A percentile compares a stretch with the other conserved stretches of the same genome.
Conservation (phyloP, 2,888 invertebrate species). For the Heliconius sara region DNA sequence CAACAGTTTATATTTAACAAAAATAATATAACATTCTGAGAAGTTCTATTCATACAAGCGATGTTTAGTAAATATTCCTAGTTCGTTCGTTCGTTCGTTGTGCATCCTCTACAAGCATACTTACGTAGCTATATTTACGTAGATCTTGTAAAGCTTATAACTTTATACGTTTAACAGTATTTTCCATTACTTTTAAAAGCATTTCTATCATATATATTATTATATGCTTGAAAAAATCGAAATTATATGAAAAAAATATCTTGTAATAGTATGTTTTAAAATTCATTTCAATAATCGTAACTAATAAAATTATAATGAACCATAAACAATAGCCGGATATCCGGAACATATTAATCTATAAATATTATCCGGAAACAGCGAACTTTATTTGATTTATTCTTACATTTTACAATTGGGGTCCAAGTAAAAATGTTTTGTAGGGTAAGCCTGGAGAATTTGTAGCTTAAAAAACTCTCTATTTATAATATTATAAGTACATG, state of each 20-base stretch:
- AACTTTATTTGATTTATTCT: constrained; percentile 10
- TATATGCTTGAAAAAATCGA: not conserved
- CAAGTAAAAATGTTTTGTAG: not conserved
- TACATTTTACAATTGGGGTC: constrained; percentile 12
- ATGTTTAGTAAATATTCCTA: constrained; percentile 4
- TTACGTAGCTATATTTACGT: not conserved
- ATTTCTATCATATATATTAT: too few relatives aligned
- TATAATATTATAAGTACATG: too few relatives aligned
- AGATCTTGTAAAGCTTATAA: not conserved
- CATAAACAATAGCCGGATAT: constrained; percentile 5
- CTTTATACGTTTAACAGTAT: not conserved
- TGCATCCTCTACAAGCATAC: not conserved
- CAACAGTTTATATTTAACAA: not conserved
- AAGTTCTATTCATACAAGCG: not conserved
- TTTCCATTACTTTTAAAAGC: not conserved
- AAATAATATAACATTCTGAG: not conserved
- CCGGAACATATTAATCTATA: constrained; percentile 14
- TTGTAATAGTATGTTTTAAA: not conserved
- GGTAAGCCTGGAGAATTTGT: not conserved
- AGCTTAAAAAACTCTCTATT: too few relatives aligned
- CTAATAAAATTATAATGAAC: constrained; percentile 1
- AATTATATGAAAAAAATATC: not conserved
- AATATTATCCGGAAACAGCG: constrained; percentile 8
- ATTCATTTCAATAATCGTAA: not conserved
- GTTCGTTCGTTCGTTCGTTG: not conserved